Evolutionary conservation across 2,797 vertebrate species (phyloP), one percentile per base, ranked within the genome.

Genomic region (Miichthys miiuy): DNA sequence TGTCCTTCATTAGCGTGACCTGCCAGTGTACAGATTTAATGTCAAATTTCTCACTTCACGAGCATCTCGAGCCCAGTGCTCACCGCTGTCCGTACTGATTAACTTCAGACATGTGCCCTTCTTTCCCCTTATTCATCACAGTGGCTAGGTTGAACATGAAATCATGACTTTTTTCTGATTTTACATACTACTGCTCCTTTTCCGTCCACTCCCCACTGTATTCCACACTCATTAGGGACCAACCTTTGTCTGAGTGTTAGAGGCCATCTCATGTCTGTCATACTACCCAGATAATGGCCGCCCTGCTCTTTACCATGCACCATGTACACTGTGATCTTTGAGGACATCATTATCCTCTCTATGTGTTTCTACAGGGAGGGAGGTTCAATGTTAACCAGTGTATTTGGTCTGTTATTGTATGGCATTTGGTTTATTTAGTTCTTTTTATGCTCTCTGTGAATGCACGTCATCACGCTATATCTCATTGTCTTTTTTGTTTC

Each of bases 241-340:
- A 83, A 86, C 84, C 81, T 87, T 80, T 79, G 80, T 82, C 77
- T 70, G 63, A 72, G 77, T 84, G 73, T 84, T 82, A 56, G 78
- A 86, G 87, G 81, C 81, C 80, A 69, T 74, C 72, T 85, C 72
- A 47, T 76, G 84, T 82, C 89, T 91, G 84, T 81, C 81, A 79
- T 69, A 76, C 66, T 34, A 77, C 56, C 68, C 66, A 83, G 75
- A 68, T 93, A 93, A 93, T 92, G 86, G 83, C 83, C 41, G 20
- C 76, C 77, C 68, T 85, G 83, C 88, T 91, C 88, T 89, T 91
- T 88, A 86, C 87, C 76, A 80, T 83, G 81, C 81, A 27, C 69
- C 58, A 0, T 82, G 84, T 85, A 88, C 72, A 60, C 86, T 88
- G 72, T 90, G 91, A 91, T 92, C 90, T 91, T 87, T 81, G 61